A percentile compares a stretch with the other conserved stretches of the same genome.
These are phyloP conservation scores for Rhinella marina DNA, from an alignment of 2,797 vertebrate genomes.

Conservation along the genomic window DNA sequence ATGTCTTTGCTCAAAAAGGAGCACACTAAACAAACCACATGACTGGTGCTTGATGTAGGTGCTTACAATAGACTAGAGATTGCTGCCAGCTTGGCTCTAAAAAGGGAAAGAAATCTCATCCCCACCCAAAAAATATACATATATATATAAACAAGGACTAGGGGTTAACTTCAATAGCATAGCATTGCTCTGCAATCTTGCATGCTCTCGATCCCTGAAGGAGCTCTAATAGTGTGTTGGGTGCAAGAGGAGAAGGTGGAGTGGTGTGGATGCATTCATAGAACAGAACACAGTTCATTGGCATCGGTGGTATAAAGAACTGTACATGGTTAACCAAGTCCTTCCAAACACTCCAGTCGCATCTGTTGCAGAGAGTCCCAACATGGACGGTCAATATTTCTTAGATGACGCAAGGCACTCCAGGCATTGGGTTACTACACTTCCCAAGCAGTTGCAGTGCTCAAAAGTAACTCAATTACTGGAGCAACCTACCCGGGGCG, in stretches of 20 bases:
- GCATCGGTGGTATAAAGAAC: conserved; percentile 32
- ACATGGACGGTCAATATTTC: conserved; percentile 18
- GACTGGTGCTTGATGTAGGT: conserved; percentile 35
- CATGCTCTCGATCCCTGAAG: conserved; percentile 41
- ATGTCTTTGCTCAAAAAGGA: conserved; percentile 22
- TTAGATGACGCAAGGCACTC: conserved; percentile 50
- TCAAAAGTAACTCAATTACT: conserved; percentile 54
- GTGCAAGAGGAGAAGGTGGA: conserved; percentile 20
- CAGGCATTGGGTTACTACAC: conserved; percentile 53
- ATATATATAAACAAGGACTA: conserved; percentile 1
- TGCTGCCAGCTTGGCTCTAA: background rate
- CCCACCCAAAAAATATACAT: background rate
- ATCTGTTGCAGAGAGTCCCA: background rate
- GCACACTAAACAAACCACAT: conserved; percentile 3
- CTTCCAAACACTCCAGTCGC: conserved; percentile 24
- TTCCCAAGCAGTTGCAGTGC: conserved; percentile 22
- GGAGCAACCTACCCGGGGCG: conserved; percentile 37
- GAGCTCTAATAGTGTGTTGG: conserved; percentile 35
- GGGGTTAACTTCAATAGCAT: conserved; percentile 28
- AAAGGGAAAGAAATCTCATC: background rate
- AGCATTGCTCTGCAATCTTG: conserved; percentile 42
- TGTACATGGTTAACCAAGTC: conserved; percentile 33
- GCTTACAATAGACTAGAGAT: background rate
- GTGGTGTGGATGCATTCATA: conserved; percentile 46
- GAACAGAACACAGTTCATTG: conserved; percentile 44